Evolutionary conservation across 2,797 vertebrate genomes (phyloP).

Genomic region (Oceanodroma leucorhoa): DNA sequence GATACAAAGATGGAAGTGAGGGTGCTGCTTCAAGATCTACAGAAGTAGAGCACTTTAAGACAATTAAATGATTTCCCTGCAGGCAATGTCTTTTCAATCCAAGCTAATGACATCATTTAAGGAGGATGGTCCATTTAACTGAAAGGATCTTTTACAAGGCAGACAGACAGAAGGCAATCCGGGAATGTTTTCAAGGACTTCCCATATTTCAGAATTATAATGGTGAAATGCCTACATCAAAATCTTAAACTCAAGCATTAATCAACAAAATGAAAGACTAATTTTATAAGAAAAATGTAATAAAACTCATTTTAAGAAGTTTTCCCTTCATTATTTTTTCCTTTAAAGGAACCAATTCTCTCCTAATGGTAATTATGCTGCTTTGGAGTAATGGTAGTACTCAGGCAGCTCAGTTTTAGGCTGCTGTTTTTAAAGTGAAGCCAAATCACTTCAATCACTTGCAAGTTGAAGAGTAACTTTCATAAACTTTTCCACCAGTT

Average conservation of each 20-base stretch:
- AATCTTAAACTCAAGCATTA: conserved; percentile 78
- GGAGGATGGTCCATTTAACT: conserved; percentile 85
- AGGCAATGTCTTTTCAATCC: conserved; percentile 83
- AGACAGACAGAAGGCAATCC: conserved; percentile 83
- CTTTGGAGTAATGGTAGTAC: conserved; percentile 57
- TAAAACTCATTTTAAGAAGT: conserved; percentile 73
- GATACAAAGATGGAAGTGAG: conserved; percentile 75
- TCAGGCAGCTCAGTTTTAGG: conserved; percentile 61
- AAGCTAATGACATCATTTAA: conserved; percentile 85
- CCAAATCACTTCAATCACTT: conserved; percentile 55
- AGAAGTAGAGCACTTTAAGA: conserved; percentile 81
- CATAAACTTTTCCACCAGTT: conserved; percentile 29
- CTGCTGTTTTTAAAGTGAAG: conserved; percentile 67
- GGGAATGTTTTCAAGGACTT: conserved; percentile 79
- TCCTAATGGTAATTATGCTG: conserved; percentile 68
- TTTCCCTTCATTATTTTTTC: conserved; percentile 68
- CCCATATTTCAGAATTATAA: conserved; percentile 82
- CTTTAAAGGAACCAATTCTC: conserved; percentile 73
- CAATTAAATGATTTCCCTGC: conserved; percentile 84
- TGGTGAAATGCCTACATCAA: conserved; percentile 79
- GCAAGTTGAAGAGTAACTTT: conserved; percentile 55
- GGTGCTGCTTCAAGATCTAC: conserved; percentile 72
- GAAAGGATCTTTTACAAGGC: conserved; percentile 80
- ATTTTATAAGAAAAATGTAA: conserved; percentile 75
- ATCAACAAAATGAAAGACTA: conserved; percentile 78